These are phyloP conservation scores for Enteromius trimaculatus DNA, from an alignment of 2,797 vertebrate genomes.

Conservation along the genomic window DNA sequence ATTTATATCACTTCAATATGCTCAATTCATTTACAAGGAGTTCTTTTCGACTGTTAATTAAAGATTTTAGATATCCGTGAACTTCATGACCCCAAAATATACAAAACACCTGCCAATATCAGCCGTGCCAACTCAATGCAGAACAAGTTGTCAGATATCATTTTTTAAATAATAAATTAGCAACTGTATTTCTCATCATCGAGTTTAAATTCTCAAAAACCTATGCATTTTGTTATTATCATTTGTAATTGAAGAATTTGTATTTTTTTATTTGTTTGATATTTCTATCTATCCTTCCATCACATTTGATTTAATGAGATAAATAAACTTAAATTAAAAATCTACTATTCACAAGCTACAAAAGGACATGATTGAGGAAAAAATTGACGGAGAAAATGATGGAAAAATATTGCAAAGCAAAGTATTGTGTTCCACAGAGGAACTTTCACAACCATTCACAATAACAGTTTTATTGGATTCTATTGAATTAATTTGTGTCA, in stretches of 20 bases:
- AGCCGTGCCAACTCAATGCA: not conserved
- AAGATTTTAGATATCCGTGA: constrained; percentile 6
- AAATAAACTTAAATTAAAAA: no score
- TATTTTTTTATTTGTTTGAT: no score
- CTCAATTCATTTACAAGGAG: constrained; percentile 77
- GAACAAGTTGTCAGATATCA: not conserved
- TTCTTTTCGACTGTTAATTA: constrained; percentile 58
- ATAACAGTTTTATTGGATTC: not conserved
- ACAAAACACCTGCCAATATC: not conserved
- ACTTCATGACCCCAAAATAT: not conserved
- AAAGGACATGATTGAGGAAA: not conserved
- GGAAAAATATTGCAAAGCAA: not conserved
- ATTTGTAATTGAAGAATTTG: no score
- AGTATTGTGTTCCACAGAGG: not conserved
- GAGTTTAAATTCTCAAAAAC: not conserved
- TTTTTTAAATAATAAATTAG: not conserved
- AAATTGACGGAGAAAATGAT: no score
- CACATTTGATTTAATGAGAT: not conserved
- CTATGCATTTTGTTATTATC: no score
- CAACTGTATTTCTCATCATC: not conserved
- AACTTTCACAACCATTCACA: not conserved
- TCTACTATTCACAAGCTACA: not conserved
- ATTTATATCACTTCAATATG: constrained; percentile 79
- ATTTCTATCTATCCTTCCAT: no score
- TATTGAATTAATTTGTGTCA: not conserved